Conservation (phyloP, 1,140 invertebrate species). For the Drosophila lacertosa region DNA sequence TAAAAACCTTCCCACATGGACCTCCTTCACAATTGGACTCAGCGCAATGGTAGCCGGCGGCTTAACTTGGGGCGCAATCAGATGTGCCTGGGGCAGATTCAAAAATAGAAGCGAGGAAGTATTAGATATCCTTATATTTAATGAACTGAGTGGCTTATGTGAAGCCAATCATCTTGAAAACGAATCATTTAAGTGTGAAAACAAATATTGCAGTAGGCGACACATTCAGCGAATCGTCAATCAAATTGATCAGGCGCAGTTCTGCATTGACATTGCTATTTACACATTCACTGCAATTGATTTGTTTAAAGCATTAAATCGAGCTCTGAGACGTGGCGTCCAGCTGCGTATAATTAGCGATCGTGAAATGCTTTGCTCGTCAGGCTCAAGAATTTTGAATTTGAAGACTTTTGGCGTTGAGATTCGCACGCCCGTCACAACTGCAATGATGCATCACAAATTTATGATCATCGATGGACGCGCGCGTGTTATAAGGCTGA, state of each 20-base stretch:
- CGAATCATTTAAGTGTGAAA: conserved; percentile 3
- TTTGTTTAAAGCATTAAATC: conserved; percentile 31
- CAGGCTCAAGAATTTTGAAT: conserved; percentile 36
- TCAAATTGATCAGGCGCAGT: conserved; percentile 56
- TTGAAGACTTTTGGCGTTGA: conserved; percentile 23
- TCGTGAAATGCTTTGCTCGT: conserved; percentile 51
- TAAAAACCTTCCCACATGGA: background rate
- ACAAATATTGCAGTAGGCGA: conserved; percentile 38
- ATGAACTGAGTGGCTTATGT: conserved; percentile 33
- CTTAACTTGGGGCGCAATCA: background rate
- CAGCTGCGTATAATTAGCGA: conserved; percentile 63
- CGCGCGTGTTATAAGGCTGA: conserved; percentile 24
- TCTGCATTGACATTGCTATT: conserved; percentile 68
- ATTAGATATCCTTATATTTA: conserved; percentile 52
- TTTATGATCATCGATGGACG: conserved; percentile 62
- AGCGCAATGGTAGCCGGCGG: background rate
- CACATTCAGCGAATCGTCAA: conserved; percentile 35
- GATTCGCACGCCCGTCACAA: conserved; percentile 44
- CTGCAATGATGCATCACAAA: conserved; percentile 75
- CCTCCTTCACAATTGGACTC: background rate
- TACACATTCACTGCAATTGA: conserved; percentile 56
- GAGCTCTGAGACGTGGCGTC: conserved; percentile 55
- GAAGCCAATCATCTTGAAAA: background rate
- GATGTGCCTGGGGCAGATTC: background rate
- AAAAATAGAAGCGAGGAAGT: background rate